Conservation (phyloP, 2,797 vertebrate genomes). For the Microchirus variegatus region DNA sequence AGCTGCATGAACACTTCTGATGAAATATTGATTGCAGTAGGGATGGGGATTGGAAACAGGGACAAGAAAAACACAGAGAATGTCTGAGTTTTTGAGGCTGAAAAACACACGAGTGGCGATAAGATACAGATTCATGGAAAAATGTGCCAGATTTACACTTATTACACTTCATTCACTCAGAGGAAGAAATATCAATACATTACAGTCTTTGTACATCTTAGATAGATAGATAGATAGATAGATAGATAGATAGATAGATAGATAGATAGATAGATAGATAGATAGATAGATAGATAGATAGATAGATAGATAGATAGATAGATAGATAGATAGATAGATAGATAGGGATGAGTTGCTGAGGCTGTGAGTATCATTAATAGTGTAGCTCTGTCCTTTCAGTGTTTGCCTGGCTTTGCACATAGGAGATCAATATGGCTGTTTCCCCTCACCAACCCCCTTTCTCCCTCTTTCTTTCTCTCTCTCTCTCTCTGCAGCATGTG, state of each 20-base stretch:
- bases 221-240: no score
- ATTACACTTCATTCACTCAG: slow-evolving; percentile 4
- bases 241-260: no score
- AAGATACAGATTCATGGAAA: background rate
- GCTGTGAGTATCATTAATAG: slow-evolving; percentile 76
- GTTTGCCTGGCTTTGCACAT: slow-evolving; percentile 85
- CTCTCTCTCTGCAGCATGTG: slow-evolving; percentile 48
- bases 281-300: slow-evolving; percentile 50
- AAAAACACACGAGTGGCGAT: background rate
- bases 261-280: slow-evolving; percentile 51
- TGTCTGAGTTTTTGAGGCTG: slow-evolving; percentile 12
- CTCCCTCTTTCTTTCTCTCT: slow-evolving; percentile 48
- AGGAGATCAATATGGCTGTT: slow-evolving; percentile 81
- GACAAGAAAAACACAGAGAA: slow-evolving; percentile 26
- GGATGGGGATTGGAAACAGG: slow-evolving; percentile 36
- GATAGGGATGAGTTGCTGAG: slow-evolving; percentile 61
- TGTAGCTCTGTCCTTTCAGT: slow-evolving; percentile 79
- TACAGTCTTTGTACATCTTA: no score
- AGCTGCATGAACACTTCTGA: slow-evolving; percentile 50
- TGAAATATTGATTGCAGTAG: slow-evolving; percentile 65
- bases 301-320: slow-evolving; percentile 60
- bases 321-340: slow-evolving; percentile 62
- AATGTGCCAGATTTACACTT: background rate
- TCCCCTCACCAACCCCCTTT: slow-evolving; percentile 76
- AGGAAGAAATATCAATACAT: slow-evolving; percentile 22